phyloP scores from a whole-genome alignment of 2,888 invertebrate genomes.

The Subacronicta megacephala region DNA sequence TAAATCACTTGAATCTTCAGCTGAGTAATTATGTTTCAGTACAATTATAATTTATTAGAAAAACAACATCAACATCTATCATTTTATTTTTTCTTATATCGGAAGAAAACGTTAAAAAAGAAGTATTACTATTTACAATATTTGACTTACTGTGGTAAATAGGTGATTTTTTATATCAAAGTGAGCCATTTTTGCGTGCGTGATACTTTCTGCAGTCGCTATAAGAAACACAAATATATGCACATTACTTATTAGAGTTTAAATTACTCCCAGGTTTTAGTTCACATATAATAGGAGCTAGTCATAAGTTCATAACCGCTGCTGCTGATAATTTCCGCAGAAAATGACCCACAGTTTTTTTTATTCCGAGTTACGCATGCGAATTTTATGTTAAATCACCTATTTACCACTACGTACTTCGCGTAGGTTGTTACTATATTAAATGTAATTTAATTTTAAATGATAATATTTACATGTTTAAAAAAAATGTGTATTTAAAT shows the following conservation, averaged over 20 bases:
- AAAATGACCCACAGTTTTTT: no score
- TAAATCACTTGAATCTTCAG: constrained; percentile 34
- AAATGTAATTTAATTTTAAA: constrained; percentile 3
- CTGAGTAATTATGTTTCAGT: constrained; percentile 38
- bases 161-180: constrained; percentile 12
- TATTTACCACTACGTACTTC: background rate
- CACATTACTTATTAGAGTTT: no score
- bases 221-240: no score
- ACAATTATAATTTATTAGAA: constrained; percentile 40
- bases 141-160: constrained; percentile 3
- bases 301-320: no score
- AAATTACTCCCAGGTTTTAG: no score
- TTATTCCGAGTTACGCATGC: background rate
- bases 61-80: constrained; percentile 45
- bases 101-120: constrained; percentile 38
- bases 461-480: constrained; percentile 35
- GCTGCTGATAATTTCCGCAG: no score
- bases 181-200: background rate
- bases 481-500: constrained; percentile 7
- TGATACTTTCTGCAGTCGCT: background rate
- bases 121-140: constrained; percentile 49
- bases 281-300: no score
- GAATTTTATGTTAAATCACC: constrained; percentile 12
- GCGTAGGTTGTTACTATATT: constrained; percentile 12
- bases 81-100: constrained; percentile 24